Conservation (phyloP, 2,113 vertebrate species). For the Thalassarche chlororhynchos region DNA sequence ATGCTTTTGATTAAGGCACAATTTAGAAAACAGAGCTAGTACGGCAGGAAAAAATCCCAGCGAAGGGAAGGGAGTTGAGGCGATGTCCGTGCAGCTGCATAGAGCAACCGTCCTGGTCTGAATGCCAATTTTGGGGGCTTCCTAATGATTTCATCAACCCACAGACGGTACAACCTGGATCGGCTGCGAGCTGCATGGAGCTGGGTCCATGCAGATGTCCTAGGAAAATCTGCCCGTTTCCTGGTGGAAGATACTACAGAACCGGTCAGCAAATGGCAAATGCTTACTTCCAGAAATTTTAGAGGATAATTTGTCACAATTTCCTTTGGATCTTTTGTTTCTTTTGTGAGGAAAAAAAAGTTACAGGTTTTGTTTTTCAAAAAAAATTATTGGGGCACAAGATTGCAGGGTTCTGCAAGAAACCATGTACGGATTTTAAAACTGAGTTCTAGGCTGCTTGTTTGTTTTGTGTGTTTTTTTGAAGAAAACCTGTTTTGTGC, state of each 20-base stretch:
- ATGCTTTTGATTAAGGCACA: not conserved
- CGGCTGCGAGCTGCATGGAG: not conserved
- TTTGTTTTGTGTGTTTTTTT: not conserved
- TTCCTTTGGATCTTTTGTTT: not conserved
- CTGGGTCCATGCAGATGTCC: not conserved
- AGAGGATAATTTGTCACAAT: not conserved
- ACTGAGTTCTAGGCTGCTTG: not conserved
- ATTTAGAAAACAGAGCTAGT: not conserved
- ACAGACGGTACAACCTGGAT: not conserved
- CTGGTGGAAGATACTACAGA: not conserved
- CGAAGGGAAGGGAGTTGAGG: not conserved
- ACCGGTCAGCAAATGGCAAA: not conserved
- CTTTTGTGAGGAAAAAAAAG: not conserved
- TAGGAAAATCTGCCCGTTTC: not conserved
- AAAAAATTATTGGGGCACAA: not conserved
- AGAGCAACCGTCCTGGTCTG: not conserved
- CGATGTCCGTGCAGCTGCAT: not conserved
- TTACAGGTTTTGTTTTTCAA: not conserved
- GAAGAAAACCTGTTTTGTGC: not conserved
- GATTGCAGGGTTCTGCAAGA: not conserved
- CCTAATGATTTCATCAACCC: not conserved
- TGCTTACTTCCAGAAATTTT: not conserved
- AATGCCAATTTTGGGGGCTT: not conserved
- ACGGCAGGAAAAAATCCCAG: not conserved
- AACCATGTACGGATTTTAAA: not conserved